These are phyloP conservation scores for Sarcophaga peregrina DNA, from an alignment of 1,140 invertebrate species.

Conservation along the genomic window DNA sequence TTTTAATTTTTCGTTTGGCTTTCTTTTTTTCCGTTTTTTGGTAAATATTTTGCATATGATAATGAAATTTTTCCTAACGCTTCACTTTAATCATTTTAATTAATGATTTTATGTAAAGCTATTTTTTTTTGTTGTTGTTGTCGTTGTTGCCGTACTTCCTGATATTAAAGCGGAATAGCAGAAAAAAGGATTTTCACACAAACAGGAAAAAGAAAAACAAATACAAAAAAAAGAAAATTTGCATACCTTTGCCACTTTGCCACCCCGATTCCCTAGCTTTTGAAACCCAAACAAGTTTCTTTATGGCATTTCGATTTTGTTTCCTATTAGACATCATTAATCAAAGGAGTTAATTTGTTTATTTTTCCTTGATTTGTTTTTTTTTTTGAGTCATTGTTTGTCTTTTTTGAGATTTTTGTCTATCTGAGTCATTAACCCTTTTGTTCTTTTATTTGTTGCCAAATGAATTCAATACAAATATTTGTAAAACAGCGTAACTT, in stretches of 20 bases:
- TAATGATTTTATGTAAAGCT: constrained; percentile 40
- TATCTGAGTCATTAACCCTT: constrained; percentile 39
- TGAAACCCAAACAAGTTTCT: not conserved
- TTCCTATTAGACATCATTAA: constrained; percentile 28
- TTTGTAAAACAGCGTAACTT: not conserved
- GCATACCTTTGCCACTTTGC: constrained; percentile 23
- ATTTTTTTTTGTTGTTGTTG: constrained; percentile 12
- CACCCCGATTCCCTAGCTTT: not conserved
- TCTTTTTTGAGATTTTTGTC: not conserved
- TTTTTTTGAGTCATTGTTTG: constrained; percentile 10
- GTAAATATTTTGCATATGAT: constrained; percentile 31
- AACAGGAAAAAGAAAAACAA: too few relatives aligned
- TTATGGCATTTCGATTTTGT: not conserved
- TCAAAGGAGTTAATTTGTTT: constrained; percentile 35
- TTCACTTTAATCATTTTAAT: constrained; percentile 40
- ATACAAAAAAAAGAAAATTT: not conserved
- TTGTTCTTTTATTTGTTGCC: constrained; percentile 25
- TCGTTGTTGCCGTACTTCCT: not conserved
- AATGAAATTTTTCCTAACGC: not conserved
- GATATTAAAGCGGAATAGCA: not conserved
- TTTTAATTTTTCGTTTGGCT: not conserved
- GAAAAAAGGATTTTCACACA: not conserved
- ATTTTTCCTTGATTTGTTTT: constrained; percentile 28
- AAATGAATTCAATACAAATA: not conserved
- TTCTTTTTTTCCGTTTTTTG: not conserved